A percentile compares a stretch with the other conserved stretches of the same genome.
phyloP scores from a whole-genome alignment of 2,113 vertebrate species.

The Pardalotus punctatus region DNA sequence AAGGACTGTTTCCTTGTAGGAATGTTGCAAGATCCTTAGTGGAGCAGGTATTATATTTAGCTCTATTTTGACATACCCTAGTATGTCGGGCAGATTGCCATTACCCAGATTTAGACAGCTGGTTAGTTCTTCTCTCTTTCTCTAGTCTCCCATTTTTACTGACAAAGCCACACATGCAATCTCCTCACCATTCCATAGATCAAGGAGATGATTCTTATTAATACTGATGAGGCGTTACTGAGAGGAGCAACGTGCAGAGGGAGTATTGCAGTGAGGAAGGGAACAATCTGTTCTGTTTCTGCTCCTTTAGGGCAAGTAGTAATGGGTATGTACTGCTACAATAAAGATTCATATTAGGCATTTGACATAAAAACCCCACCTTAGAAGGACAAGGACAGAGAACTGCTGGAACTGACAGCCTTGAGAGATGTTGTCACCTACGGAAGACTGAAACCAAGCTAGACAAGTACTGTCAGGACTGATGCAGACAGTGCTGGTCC shows the following conservation, averaged over 20 bases:
- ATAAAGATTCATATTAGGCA: neutral
- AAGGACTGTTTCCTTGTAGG: neutral
- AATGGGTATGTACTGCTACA: neutral
- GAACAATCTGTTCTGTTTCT: neutral
- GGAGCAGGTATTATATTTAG: neutral
- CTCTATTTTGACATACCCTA: neutral
- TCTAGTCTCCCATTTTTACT: neutral
- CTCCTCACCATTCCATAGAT: neutral
- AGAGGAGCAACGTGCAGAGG: neutral
- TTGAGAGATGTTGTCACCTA: neutral
- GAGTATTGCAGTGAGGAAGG: neutral
- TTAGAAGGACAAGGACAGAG: neutral
- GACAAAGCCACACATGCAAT: neutral
- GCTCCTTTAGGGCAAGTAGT: neutral
- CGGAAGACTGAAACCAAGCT: neutral
- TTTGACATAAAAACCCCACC: fast-evolving
- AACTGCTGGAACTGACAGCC: neutral
- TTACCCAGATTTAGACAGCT: neutral
- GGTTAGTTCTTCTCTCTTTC: neutral
- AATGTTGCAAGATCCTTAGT: neutral
- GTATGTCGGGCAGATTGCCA: neutral
- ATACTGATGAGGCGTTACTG: neutral
- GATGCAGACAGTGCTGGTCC: neutral
- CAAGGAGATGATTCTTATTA: neutral
- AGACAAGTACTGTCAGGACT: neutral